Conservation (phyloP, 2,113 vertebrate genomes). For the Piaya cayana region DNA sequence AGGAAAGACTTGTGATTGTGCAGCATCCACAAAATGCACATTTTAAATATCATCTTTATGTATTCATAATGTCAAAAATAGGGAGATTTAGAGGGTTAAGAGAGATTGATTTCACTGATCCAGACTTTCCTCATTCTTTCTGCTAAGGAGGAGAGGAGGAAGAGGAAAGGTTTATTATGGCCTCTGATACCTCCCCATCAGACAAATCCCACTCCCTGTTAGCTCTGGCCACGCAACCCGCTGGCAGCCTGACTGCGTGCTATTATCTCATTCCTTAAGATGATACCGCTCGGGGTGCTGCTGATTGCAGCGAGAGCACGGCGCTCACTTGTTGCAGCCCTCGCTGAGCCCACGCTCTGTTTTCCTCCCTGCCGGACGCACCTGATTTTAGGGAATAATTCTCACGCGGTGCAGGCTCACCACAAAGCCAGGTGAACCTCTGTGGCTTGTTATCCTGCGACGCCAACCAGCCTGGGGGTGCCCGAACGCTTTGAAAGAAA, state of each 20-base stretch:
- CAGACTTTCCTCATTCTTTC: not conserved
- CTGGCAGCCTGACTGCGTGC: not conserved
- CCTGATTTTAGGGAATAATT: not conserved
- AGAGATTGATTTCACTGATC: not conserved
- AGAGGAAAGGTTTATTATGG: not conserved
- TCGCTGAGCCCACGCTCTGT: fast-evolving
- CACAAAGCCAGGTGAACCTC: not conserved
- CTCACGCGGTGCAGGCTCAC: fast-evolving
- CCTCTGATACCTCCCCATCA: not conserved
- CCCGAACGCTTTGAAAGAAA: fast-evolving
- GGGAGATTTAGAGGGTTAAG: not conserved
- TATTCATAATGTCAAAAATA: not conserved
- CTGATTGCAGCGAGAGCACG: not conserved
- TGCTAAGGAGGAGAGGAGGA: not conserved
- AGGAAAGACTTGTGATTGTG: not conserved
- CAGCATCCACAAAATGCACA: not conserved
- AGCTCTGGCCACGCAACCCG: fast-evolving
- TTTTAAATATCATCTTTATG: not conserved
- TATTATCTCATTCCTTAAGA: not conserved
- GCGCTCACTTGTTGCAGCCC: constrained; percentile 5
- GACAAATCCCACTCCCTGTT: not conserved
- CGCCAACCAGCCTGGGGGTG: not conserved
- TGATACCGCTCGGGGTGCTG: not conserved
- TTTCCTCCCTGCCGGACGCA: not conserved
- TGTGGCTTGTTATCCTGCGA: fast-evolving